Evolutionary conservation across 2,113 vertebrate genomes (phyloP).

Genomic region (Phycodurus eques): DNA sequence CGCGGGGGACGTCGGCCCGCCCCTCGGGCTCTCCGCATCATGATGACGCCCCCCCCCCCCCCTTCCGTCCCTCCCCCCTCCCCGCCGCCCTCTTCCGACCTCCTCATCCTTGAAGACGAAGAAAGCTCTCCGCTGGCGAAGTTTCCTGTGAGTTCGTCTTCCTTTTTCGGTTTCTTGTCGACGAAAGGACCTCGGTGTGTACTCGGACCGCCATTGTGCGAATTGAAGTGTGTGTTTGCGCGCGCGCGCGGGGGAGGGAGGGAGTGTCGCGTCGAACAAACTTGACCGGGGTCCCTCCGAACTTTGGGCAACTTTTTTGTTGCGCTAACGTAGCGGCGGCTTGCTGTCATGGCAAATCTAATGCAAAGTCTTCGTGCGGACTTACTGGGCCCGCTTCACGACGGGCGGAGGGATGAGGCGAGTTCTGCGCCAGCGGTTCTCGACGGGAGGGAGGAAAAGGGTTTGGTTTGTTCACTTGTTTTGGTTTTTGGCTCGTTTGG

Average conservation of each 20-base stretch:
- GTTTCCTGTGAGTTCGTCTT: background rate
- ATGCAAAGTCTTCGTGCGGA: background rate
- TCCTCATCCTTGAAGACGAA: background rate
- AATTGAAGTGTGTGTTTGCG: background rate
- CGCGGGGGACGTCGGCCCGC: background rate
- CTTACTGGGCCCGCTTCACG: background rate
- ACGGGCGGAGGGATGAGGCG: background rate
- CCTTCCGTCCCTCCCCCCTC: background rate
- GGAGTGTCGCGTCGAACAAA: slow-evolving; percentile 1
- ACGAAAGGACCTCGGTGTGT: background rate
- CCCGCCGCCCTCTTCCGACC: background rate
- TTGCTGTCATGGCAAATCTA: background rate
- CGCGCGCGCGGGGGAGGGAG: too few species aligned
- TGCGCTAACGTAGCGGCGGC: background rate
- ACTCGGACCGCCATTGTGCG: background rate
- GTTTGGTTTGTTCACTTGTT: background rate
- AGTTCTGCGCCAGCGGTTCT: background rate
- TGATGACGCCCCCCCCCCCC: background rate
- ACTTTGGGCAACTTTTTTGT: slow-evolving; percentile 4
- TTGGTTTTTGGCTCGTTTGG: background rate
- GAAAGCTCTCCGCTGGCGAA: background rate
- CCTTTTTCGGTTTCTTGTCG: background rate
- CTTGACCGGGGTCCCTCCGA: background rate
- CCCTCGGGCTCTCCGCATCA: background rate
- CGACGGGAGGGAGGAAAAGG: too few species aligned